phyloP scores from a whole-genome alignment of 2,113 vertebrate species.

The Sigmodon hispidus region DNA sequence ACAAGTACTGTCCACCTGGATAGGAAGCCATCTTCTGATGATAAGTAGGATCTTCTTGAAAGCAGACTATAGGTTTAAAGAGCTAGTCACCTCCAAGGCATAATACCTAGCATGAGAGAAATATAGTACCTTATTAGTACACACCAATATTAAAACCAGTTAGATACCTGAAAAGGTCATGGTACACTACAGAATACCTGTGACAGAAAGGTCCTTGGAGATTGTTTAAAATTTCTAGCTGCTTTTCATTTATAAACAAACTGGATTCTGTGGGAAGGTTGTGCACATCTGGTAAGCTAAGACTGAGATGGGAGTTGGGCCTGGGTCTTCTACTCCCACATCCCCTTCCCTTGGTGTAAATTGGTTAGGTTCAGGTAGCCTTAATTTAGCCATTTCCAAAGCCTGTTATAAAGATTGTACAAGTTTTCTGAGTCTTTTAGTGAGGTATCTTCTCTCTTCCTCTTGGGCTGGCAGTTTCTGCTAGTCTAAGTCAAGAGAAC shows the following conservation, averaged over 20 bases:
- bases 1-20: background rate
- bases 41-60: background rate
- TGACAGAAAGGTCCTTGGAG: background rate
- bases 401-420: background rate
- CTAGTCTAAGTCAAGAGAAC: slow-evolving; percentile 49
- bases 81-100: background rate
- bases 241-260: background rate
- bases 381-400: background rate
- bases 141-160: background rate
- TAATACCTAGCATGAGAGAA: accelerated
- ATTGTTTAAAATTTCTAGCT: background rate
- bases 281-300: background rate
- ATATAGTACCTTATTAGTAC: background rate
- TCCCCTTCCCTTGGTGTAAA: background rate
- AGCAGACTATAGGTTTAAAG: background rate
- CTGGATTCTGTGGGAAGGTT: background rate
- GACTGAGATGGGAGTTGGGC: background rate
- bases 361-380: background rate
- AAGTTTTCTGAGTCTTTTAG: background rate
- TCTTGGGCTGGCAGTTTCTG: slow-evolving; percentile 28
- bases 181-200: too few species aligned
- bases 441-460: background rate
- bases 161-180: background rate
- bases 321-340: background rate
- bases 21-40: background rate